These are phyloP conservation scores for Picus viridis DNA, from an alignment of 2,797 vertebrate genomes.

Conservation along the genomic window DNA sequence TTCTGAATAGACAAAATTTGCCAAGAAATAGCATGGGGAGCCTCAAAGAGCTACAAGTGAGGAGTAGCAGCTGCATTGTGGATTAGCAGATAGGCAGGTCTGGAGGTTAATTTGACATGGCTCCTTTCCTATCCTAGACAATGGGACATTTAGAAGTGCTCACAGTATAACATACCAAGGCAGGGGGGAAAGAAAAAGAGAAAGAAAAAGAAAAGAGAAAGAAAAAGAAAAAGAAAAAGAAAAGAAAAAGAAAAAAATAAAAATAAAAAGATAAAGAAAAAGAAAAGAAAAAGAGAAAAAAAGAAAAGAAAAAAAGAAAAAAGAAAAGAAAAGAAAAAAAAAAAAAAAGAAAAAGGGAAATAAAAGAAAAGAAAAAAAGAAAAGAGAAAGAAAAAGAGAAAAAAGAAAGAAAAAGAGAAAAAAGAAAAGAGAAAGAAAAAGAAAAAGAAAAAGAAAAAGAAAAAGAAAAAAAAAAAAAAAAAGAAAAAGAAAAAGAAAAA, in stretches of 20 bases:
- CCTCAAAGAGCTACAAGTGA: neutral
- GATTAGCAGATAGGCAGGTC: neutral
- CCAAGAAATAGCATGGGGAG: neutral
- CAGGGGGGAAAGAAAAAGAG: no score
- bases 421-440: no score
- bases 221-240: accelerated
- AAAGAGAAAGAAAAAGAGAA: no score
- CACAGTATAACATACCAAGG: neutral
- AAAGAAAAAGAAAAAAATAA: no score
- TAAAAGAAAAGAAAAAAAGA: neutral
- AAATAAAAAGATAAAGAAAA: accelerated
- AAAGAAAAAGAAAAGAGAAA: no score
- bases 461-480: no score
- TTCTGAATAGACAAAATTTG: neutral
- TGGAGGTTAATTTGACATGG: neutral
- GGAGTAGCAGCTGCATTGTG: neutral
- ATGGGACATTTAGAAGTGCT: neutral
- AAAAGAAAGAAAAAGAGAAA: no score
- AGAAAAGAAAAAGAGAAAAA: neutral
- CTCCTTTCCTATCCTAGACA: neutral
- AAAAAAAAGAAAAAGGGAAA: no score
- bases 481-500: no score
- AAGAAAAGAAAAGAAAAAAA: neutral
- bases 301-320: no score
- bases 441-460: no score